Percentiles rank a stretch among this genome's conserved stretches.
Conservation (phyloP, 2,888 invertebrate genomes). For the Margaritifera margaritifera region DNA sequence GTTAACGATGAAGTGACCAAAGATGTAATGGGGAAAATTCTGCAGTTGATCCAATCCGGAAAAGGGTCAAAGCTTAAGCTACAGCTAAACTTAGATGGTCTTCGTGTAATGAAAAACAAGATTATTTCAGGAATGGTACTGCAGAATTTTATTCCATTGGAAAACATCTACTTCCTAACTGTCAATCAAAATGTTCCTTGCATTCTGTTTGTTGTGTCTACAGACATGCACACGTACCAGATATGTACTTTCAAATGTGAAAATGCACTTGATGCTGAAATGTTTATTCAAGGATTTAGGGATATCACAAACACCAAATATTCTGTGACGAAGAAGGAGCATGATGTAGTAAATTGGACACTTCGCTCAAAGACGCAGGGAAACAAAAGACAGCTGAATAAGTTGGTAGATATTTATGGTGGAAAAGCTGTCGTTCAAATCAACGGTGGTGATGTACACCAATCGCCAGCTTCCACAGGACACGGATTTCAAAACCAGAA, state of each 20-base stretch:
- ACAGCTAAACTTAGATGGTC: constrained; percentile 41
- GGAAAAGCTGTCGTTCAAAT: constrained; percentile 19
- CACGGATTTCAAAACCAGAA: constrained; percentile 28
- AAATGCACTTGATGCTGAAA: constrained; percentile 41
- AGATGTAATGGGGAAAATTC: too few relatives aligned
- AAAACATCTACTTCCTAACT: constrained; percentile 45
- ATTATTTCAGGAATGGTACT: constrained; percentile 41
- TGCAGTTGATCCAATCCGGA: constrained; percentile 28
- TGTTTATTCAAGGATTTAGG: constrained; percentile 41
- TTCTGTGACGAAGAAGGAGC: constrained; percentile 19
- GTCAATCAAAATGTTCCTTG: constrained; percentile 44
- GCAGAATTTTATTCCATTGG: constrained; percentile 39
- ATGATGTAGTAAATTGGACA: constrained; percentile 59
- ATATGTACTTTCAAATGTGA: constrained; percentile 48
- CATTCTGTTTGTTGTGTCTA: constrained; percentile 47
- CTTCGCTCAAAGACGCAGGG: constrained; percentile 34
- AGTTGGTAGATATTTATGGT: constrained; percentile 34
- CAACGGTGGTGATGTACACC: constrained; percentile 1
- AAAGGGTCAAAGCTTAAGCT: constrained; percentile 55
- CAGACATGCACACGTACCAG: constrained; percentile 35
- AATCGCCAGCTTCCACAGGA: constrained; percentile 9
- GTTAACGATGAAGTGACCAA: constrained; percentile 49
- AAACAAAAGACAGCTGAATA: constrained; percentile 40
- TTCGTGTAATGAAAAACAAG: constrained; percentile 35
- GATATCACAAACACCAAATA: constrained; percentile 16